A percentile compares a stretch with the other conserved stretches of the same genome.
Conservation (phyloP, 2,113 vertebrate genomes). For the Proterorhinus semilunaris region DNA sequence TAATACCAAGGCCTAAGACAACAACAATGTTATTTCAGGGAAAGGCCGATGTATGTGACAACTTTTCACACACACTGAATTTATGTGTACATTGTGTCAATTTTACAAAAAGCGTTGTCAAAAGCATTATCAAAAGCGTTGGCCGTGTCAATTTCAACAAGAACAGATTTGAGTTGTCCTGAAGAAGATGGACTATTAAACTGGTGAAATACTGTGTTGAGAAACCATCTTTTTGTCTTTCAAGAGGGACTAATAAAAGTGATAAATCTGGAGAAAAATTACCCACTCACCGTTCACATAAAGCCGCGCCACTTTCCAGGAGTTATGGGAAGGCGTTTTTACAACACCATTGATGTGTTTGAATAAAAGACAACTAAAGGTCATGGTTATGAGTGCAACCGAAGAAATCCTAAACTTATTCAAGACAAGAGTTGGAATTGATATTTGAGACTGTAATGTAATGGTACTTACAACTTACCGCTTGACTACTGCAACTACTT, state of each 20-base stretch:
- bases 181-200: slow-evolving; percentile 26
- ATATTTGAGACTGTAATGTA: too few relatives aligned
- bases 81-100: slow-evolving; percentile 9
- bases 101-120: too few relatives aligned
- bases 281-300: slow-evolving; percentile 35
- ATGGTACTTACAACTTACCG: too few relatives aligned
- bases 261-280: slow-evolving; percentile 42
- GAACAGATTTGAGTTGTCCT: not conserved
- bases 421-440: too few relatives aligned
- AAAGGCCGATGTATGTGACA: not conserved
- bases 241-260: slow-evolving; percentile 44
- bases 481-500: too few relatives aligned
- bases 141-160: slow-evolving; percentile 2
- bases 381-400: slow-evolving; percentile 5
- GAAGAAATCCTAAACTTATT: not conserved
- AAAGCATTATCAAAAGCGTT: slow-evolving; percentile 4
- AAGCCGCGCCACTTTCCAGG: slow-evolving; percentile 38
- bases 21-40: not conserved
- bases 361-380: slow-evolving; percentile 9
- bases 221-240: slow-evolving; percentile 44
- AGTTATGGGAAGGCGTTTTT: slow-evolving; percentile 15
- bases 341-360: slow-evolving; percentile 13
- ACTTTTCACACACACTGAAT: not conserved
- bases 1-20: not conserved
- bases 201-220: slow-evolving; percentile 38